phyloP scores from a whole-genome alignment of 1,140 invertebrate species.

The Drosophila yakuba region DNA sequence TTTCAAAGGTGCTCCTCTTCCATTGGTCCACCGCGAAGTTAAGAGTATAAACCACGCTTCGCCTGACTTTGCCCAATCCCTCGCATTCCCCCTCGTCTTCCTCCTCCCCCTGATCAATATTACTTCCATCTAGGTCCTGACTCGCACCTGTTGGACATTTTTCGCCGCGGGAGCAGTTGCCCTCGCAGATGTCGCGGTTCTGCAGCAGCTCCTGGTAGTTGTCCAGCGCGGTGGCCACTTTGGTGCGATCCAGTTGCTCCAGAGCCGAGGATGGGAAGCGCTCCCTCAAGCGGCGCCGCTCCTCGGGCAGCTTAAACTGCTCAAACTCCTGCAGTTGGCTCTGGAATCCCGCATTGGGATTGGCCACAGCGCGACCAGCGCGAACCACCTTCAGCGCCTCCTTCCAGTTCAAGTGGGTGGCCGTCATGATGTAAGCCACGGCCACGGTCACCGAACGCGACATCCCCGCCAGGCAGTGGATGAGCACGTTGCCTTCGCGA shows the following conservation, averaged over 20 bases:
- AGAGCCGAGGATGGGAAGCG: slow-evolving; percentile 92
- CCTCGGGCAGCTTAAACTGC: slow-evolving; percentile 91
- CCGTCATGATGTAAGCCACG: slow-evolving; percentile 94
- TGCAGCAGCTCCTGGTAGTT: slow-evolving; percentile 92
- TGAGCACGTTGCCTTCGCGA: slow-evolving; percentile 95
- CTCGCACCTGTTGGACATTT: slow-evolving; percentile 91
- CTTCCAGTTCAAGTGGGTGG: slow-evolving; percentile 95
- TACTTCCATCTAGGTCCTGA: slow-evolving; percentile 62
- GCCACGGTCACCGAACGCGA: slow-evolving; percentile 97
- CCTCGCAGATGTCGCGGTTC: slow-evolving; percentile 92
- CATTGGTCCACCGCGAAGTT: slow-evolving; percentile 61
- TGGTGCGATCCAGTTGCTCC: slow-evolving; percentile 89
- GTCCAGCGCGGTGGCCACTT: slow-evolving; percentile 90
- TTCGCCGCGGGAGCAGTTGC: slow-evolving; percentile 92
- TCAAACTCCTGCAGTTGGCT: slow-evolving; percentile 97
- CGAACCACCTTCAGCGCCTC: slow-evolving; percentile 96
- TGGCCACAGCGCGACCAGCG: slow-evolving; percentile 94
- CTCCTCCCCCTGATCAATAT: slow-evolving; percentile 36
- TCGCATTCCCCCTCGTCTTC: neutral
- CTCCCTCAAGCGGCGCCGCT: slow-evolving; percentile 92
- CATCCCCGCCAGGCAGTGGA: slow-evolving; percentile 98
- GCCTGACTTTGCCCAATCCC: neutral
- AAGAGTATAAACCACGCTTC: slow-evolving; percentile 46
- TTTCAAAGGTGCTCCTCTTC: slow-evolving; percentile 21
- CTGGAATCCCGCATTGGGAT: slow-evolving; percentile 98